Base-by-base conservation (phyloP, 2,888 invertebrate species). In the Lobophora halterata region DNA sequence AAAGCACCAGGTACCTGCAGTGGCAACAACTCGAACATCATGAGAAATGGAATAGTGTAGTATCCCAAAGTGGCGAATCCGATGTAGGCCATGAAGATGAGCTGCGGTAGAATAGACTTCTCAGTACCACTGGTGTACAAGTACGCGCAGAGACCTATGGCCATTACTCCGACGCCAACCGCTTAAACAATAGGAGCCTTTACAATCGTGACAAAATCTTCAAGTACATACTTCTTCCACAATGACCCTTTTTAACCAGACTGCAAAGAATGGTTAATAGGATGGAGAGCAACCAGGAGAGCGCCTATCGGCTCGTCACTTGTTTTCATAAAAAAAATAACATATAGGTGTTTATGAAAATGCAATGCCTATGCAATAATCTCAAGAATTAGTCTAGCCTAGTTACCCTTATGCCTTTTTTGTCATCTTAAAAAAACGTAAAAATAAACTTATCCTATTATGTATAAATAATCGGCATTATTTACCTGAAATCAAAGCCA, bases 11-110 rank as follows among this genome's bases (percentile, higher is more conserved):
- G n/a, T n/a, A 80, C 82, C 55, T 81, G 79, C 29, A 80, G 58
- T 1, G 81, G 82, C 35, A 69, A 71, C 3, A 80, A 26, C 48
- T 81, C 82, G 12, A 59, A 65, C 64, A 77, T 70, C 11, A 80
- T 58, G 3, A 79, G 32, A 3, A 69, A 52, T 1, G 81, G 82
- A 5, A 82, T 30, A 0, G 60, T 56, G 26, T 68, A 70, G 24
- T 71, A 78, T 0, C 82, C 80, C 14, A 78, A 14, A 0, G 68
- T 65, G 1, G 67, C 65, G 25, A 74, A 71, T 0, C 50, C 21
- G 1, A 69, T 55, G 32, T 70, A 78, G 0, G 46, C 9, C 13
- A 67, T 55, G 10, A 61, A 71, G 16, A 58, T 58, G 1, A 77
- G 23, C 10, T 51, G 54, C 0, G 79, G 75, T 1, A 61, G 8